phyloP scores from a whole-genome alignment of 2,113 vertebrate species.

The Eptesicus fuscus region DNA sequence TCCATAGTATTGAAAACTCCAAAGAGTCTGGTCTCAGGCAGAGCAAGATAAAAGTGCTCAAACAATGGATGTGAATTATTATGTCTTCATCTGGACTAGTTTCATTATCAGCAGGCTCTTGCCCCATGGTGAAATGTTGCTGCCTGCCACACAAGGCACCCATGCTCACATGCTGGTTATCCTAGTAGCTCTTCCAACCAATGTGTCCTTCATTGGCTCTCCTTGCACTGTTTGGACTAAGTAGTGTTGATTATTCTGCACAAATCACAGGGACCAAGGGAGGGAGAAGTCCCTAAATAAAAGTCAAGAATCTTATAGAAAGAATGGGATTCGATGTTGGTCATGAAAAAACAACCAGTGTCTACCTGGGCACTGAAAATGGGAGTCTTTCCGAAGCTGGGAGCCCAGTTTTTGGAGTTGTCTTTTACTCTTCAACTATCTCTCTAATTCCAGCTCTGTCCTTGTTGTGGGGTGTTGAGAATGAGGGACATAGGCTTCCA shows the following conservation, averaged over 20 bases:
- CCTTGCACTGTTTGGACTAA: neutral
- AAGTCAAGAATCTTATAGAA: neutral
- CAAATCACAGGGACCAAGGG: neutral
- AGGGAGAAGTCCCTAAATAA: neutral
- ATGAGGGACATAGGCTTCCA: neutral
- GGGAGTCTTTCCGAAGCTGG: neutral
- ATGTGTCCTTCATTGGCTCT: neutral
- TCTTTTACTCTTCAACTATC: neutral
- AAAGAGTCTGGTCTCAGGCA: neutral
- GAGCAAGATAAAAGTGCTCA: neutral
- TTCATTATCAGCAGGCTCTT: neutral
- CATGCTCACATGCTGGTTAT: neutral
- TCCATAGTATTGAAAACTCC: neutral
- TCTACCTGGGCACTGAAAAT: neutral
- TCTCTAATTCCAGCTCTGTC: neutral
- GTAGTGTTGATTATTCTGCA: neutral
- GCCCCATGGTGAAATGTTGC: neutral
- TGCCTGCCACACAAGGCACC: neutral
- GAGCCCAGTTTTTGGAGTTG: neutral
- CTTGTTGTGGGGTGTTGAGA: neutral
- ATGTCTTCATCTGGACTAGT: neutral
- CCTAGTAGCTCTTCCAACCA: neutral
- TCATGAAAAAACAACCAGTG: neutral
- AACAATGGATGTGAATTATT: neutral
- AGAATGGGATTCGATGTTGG: neutral